Evolutionary conservation across 2,888 invertebrate species (phyloP).

Genomic region (Tachina grossa): DNA sequence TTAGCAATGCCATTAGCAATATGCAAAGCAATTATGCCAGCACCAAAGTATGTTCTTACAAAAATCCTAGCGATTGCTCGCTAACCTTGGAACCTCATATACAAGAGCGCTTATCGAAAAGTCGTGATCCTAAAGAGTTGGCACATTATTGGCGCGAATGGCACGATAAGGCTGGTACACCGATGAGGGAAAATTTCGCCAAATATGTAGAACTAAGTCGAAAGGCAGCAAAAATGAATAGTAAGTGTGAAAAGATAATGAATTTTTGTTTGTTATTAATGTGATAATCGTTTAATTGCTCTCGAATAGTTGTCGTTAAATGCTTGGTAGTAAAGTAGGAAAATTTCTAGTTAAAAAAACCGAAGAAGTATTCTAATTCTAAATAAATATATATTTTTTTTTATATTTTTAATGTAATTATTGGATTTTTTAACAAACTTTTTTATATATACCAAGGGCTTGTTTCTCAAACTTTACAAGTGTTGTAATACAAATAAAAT

Average conservation of each 20-base stretch:
- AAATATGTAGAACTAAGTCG: constrained; percentile 87
- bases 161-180: constrained; percentile 89
- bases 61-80: constrained; percentile 86
- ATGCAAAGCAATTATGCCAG: constrained; percentile 91
- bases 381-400: too few species aligned
- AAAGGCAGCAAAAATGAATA: constrained; percentile 88
- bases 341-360: too few species aligned
- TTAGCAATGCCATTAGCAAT: constrained; percentile 86
- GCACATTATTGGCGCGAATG: constrained; percentile 91
- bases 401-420: too few species aligned
- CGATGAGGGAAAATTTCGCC: constrained; percentile 85
- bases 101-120: constrained; percentile 86
- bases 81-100: constrained; percentile 87
- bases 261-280: neutral
- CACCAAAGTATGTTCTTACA: constrained; percentile 88
- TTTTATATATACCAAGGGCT: too few species aligned
- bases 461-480: too few species aligned
- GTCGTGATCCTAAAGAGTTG: constrained; percentile 90
- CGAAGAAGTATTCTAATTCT: too few species aligned
- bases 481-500: too few species aligned
- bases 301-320: too few species aligned
- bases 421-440: too few species aligned
- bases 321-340: too few species aligned
- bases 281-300: neutral
- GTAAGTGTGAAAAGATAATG: constrained; percentile 81